Evolutionary conservation across 2,797 vertebrate species (phyloP).

Genomic region (Mallotus villosus): DNA sequence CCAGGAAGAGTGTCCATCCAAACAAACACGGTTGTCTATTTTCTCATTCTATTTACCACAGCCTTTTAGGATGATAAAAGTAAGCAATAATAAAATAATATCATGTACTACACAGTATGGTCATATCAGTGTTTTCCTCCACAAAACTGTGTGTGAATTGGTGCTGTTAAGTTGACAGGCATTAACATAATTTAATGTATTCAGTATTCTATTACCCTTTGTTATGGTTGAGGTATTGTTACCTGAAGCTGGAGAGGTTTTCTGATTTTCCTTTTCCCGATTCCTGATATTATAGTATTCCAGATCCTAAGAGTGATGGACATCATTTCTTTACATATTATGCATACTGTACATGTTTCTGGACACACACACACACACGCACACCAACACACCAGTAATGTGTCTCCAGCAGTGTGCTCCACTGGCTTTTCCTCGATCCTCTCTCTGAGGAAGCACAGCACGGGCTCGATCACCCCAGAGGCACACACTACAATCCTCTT

Average conservation of each 20-base stretch:
- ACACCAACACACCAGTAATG: conserved; percentile 33
- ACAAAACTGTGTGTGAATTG: too few species aligned
- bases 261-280: conserved; percentile 44
- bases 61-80: too few species aligned
- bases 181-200: too few species aligned
- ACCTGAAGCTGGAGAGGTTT: conserved; percentile 60
- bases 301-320: conserved; percentile 62
- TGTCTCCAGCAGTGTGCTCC: conserved; percentile 31
- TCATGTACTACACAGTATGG: too few species aligned
- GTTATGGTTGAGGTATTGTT: background rate
- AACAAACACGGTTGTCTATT: too few species aligned
- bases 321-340: background rate
- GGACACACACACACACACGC: conserved; percentile 18
- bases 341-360: background rate
- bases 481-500: conserved; percentile 67
- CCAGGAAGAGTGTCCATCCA: too few species aligned
- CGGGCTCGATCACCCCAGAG: conserved; percentile 69
- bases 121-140: too few species aligned
- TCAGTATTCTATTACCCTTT: too few species aligned
- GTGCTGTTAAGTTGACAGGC: too few species aligned
- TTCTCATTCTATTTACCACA: too few species aligned
- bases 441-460: conserved; percentile 68
- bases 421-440: conserved; percentile 69
- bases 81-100: too few species aligned
- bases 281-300: conserved; percentile 70